These are phyloP conservation scores for Drosophila helvetica DNA, from an alignment of 2,888 invertebrate genomes.

Conservation along the genomic window DNA sequence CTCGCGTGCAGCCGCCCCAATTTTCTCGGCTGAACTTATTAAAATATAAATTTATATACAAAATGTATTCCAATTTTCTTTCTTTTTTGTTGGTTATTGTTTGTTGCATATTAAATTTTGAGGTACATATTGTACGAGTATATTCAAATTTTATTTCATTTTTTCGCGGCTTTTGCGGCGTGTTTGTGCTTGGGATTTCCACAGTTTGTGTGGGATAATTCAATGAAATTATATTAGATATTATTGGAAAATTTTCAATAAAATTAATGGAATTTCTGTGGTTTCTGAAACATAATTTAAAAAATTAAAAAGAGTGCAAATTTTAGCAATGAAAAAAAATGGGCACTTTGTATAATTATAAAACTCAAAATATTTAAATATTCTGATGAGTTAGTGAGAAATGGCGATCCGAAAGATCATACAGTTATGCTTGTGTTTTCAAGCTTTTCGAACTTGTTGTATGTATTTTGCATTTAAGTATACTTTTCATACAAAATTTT, in stretches of 20 bases:
- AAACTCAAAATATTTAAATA: too few relatives aligned
- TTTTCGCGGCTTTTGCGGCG: slow-evolving; percentile 9
- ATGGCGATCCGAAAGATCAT: too few relatives aligned
- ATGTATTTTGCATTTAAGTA: too few relatives aligned
- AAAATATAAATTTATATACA: slow-evolving; percentile 35
- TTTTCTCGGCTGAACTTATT: slow-evolving; percentile 56
- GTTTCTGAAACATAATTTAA: background rate
- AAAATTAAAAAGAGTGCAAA: too few relatives aligned
- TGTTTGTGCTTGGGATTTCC: slow-evolving; percentile 13
- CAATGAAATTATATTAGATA: slow-evolving; percentile 8
- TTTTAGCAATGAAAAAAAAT: too few relatives aligned
- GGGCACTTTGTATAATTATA: too few relatives aligned
- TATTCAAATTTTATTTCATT: slow-evolving; percentile 37
- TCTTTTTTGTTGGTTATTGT: background rate
- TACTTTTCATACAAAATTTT: too few relatives aligned
- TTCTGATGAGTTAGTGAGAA: too few relatives aligned
- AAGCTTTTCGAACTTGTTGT: too few relatives aligned
- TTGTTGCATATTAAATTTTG: slow-evolving; percentile 47
- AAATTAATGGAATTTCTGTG: background rate
- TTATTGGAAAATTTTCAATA: too few relatives aligned
- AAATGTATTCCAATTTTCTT: slow-evolving; percentile 34
- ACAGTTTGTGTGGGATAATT: slow-evolving; percentile 9
- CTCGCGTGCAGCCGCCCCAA: slow-evolving; percentile 14
- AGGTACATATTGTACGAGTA: background rate
- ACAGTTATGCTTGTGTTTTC: too few relatives aligned